phyloP scores from a whole-genome alignment of 2,888 invertebrate genomes.

The Hypena proboscidalis region DNA sequence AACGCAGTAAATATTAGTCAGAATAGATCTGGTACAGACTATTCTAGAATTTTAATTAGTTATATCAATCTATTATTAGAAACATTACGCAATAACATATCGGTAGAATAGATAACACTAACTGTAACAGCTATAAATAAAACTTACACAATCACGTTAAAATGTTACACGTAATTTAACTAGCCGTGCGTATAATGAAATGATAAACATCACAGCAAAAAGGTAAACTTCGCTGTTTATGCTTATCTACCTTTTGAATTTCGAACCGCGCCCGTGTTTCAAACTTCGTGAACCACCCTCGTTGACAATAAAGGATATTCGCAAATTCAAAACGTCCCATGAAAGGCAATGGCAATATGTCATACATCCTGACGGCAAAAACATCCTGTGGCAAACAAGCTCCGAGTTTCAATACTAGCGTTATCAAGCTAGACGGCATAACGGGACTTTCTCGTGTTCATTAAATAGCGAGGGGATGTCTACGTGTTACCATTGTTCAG shows the following conservation, averaged over 20 bases:
- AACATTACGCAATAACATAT: too few species aligned
- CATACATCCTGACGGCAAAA: slow-evolving; percentile 23
- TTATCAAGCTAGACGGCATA: slow-evolving; percentile 41
- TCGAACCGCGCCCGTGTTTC: too few species aligned
- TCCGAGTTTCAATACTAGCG: slow-evolving; percentile 33
- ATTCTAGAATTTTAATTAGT: too few species aligned
- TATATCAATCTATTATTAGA: too few species aligned
- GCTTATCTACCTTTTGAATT: slow-evolving; percentile 10
- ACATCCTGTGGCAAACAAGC: slow-evolving; percentile 25
- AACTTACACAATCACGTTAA: too few species aligned
- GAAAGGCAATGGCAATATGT: slow-evolving; percentile 22
- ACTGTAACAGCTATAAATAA: too few species aligned
- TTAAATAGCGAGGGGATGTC: slow-evolving; percentile 61
- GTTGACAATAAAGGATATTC: slow-evolving; percentile 17
- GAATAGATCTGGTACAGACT: neutral
- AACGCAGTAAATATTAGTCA: slow-evolving; percentile 19
- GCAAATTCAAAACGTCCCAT: slow-evolving; percentile 17
- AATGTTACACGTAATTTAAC: too few species aligned
- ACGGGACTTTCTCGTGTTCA: slow-evolving; percentile 57
- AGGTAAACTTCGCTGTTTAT: too few species aligned
- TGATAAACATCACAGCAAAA: neutral
- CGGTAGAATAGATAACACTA: too few species aligned
- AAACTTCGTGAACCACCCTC: slow-evolving; percentile 1
- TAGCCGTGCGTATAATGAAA: too few species aligned
- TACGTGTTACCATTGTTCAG: slow-evolving; percentile 61